Evolutionary conservation across 1,140 invertebrate genomes (phyloP), one percentile per base, ranked within the genome.

Genomic region (Drosophila athabasca): DNA sequence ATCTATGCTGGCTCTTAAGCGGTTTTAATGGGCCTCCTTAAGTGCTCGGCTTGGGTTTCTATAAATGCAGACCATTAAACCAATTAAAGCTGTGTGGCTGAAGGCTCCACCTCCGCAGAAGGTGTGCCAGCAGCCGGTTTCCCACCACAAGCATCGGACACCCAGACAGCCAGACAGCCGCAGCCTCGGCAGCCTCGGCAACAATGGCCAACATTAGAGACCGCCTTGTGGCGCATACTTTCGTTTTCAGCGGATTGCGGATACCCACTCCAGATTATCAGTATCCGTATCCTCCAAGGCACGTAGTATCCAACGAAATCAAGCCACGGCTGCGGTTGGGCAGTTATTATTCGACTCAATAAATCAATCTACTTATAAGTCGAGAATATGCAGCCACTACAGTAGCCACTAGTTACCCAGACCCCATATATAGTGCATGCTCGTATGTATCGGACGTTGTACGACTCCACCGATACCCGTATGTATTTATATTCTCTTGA

Each of bases 91-190:
- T 66, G 57, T 80, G 67, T 55, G 66, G 68, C 68, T 76, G 72
- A 80, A 84, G 73, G 82, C 81, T 87, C 82, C 81, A 85, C 81
- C 81, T 78, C 82, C 81, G 65, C 83, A 81, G 44, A 61, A 62
- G 81, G 81, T 78, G 81, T 81, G 81, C 50, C 81, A 55, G 43
- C 59, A 74, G 65, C 82, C 74, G 69, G 73, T 80, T 80, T 81
- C 62, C 62, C 64, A 70, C 50, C 54, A 57, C 39, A 50, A 41
- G 58, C 44, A 45, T n/a, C 41, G 6, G n/a, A 29, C 9, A 45
- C 35, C 31, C 7, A 11, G 17, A 35, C 19, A 48, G 2, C 31
- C 8, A 9, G 31, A 31, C 31, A 31, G 31, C 31, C 8, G n/a
- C n/a, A n/a, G n/a, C n/a, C n/a, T n/a, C n/a, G n/a, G 26, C n/a